Evolutionary conservation across 2,888 invertebrate genomes (phyloP), one percentile per base, ranked within the genome.

Genomic region (Caenorhabditis doughertyi): DNA sequence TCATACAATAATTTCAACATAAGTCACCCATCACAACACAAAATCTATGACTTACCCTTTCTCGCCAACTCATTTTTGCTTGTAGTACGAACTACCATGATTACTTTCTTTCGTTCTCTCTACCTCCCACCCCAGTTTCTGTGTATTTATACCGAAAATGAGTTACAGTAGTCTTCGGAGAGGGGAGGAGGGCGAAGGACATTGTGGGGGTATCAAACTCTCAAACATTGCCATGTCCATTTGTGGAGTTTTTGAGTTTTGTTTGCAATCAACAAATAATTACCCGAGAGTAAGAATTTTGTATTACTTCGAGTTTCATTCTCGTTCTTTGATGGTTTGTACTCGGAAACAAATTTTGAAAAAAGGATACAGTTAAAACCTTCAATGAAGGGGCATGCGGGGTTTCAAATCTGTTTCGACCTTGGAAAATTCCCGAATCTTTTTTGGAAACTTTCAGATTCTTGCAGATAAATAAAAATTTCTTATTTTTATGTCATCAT

Each of bases 61-160:
- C 79, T 53, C 47, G 79, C 62, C 55, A 79, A 21, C n/a, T 79
- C 79, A 53, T 79, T 79, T 25, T 71, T 79, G 27, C 79, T 79
- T 11, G 71, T 64, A 27, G 79, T 79, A 29, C 79, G 64, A 23
- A 79, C 79, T 7, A 79, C 79, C 79, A 79, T 79, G 60, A 42
- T 65, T 39, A 23, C 16, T 56, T 47, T 51, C 39, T 39, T 44
- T 35, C 42, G 42, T 60, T 42, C 60, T 60, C 60, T 25, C n/a
- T 25, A 32, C 18, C 58, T 39, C 21, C 53, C 35, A 23, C n/a
- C 11, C 23, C 27, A 16, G 23, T 35, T 58, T 42, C 58, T 64
- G 53, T 64, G 60, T 44, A 62, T 62, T 72, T 62, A 72, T 72
- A 62, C 51, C 25, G 7, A 47, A 23, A 39, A 21, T 11, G 44